These are phyloP conservation scores for Dallia pectoralis DNA, from an alignment of 2,797 vertebrate genomes.

Conservation along the genomic window DNA sequence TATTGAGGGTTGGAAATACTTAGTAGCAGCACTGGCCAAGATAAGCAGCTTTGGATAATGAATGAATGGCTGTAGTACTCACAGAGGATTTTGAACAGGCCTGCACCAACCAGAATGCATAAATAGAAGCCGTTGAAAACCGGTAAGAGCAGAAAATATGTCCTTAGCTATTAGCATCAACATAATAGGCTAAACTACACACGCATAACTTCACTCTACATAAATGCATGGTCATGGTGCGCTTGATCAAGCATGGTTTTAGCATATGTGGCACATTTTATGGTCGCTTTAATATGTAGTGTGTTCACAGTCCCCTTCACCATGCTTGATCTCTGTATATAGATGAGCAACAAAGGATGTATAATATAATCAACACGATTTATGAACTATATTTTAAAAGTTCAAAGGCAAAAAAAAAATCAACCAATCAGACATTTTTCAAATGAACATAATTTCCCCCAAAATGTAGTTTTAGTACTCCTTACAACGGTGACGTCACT, in stretches of 20 bases:
- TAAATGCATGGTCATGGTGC: background rate
- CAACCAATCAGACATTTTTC: too few species aligned
- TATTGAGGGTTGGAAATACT: background rate
- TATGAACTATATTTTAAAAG: too few species aligned
- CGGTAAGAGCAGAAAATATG: constrained; percentile 23
- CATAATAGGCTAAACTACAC: constrained; percentile 35
- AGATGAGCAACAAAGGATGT: too few species aligned
- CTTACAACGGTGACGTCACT: too few species aligned
- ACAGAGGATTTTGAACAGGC: constrained; percentile 21
- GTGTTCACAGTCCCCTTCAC: background rate
- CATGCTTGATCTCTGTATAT: too few species aligned
- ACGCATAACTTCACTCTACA: constrained; percentile 23
- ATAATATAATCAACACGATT: too few species aligned
- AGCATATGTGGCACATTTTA: background rate
- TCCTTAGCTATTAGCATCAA: constrained; percentile 36
- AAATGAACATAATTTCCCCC: too few species aligned
- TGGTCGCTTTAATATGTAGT: constrained; percentile 1
- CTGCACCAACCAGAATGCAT: constrained; percentile 18
- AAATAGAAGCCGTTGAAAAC: constrained; percentile 4
- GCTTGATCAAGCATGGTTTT: background rate
- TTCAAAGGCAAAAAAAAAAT: too few species aligned
- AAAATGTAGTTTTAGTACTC: too few species aligned
- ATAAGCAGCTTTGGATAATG: constrained; percentile 49
- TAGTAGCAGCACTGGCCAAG: constrained; percentile 18
- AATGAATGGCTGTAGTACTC: constrained; percentile 26